A percentile compares a stretch with the other conserved stretches of the same genome.
phyloP scores from a whole-genome alignment of 2,888 invertebrate genomes.

The Elaeidobius kamerunicus region DNA sequence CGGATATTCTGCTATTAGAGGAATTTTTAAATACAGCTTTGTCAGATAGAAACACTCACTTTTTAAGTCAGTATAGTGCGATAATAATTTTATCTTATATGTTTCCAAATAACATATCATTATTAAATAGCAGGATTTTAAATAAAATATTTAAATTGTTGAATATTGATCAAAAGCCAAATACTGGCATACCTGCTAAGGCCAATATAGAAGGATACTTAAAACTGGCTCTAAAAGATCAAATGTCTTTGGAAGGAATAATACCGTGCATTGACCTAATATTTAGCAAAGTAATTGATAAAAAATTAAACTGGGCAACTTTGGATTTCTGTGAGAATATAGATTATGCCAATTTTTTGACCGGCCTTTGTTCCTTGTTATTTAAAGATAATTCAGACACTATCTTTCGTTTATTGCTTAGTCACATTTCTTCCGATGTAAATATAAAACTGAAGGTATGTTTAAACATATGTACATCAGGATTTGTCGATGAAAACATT shows the following conservation, averaged over 20 bases:
- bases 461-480: constrained; percentile 33
- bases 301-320: constrained; percentile 49
- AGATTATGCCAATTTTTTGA: neutral
- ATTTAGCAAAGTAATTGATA: constrained; percentile 51
- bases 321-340: constrained; percentile 47
- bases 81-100: constrained; percentile 12
- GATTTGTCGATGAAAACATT: neutral
- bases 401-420: constrained; percentile 48
- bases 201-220: constrained; percentile 24
- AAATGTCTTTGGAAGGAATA: constrained; percentile 57
- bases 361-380: neutral
- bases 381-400: constrained; percentile 26
- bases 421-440: constrained; percentile 37
- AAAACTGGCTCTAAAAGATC: constrained; percentile 47
- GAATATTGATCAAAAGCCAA: neutral
- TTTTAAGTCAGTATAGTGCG: constrained; percentile 7
- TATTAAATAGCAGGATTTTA: neutral
- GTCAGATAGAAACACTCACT: neutral
- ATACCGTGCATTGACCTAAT: constrained; percentile 48
- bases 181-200: neutral
- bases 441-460: constrained; percentile 33
- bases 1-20: constrained; percentile 25
- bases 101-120: constrained; percentile 11
- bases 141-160: constrained; percentile 6
- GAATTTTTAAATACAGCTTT: constrained; percentile 32